Evolutionary conservation across 2,888 invertebrate genomes (phyloP).

Genomic region (Eudasyphora cyanicolor): DNA sequence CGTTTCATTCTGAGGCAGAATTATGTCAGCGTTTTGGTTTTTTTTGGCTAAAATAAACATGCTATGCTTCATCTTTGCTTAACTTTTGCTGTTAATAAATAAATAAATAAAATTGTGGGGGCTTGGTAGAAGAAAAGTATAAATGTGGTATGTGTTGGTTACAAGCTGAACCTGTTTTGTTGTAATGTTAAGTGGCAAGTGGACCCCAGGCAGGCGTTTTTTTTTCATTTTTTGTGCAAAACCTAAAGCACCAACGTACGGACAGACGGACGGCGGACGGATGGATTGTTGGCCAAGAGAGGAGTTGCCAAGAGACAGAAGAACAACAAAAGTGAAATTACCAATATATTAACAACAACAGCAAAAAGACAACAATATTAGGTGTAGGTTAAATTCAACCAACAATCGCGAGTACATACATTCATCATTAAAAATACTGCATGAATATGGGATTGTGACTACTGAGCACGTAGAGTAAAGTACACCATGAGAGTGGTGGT

Average conservation of each 20-base stretch:
- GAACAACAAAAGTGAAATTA: constrained; percentile 42
- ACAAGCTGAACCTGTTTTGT: constrained; percentile 41
- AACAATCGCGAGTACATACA: background rate
- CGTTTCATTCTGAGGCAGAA: constrained; percentile 17
- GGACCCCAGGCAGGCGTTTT: background rate
- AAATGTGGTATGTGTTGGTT: background rate
- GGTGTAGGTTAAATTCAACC: constrained; percentile 22
- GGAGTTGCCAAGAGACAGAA: background rate
- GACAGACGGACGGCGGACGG: background rate
- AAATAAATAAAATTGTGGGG: constrained; percentile 39
- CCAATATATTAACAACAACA: too few species aligned
- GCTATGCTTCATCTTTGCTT: constrained; percentile 26
- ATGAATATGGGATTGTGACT: background rate
- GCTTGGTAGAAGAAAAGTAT: constrained; percentile 25
- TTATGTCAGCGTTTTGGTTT: constrained; percentile 49
- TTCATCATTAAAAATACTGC: background rate
- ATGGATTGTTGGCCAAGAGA: background rate
- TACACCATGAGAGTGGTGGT: background rate
- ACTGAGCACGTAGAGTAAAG: background rate
- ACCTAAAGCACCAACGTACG: background rate
- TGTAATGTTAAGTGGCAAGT: too few species aligned
- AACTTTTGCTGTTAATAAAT: constrained; percentile 9
- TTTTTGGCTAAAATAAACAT: constrained; percentile 27
- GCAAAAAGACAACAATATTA: constrained; percentile 12
- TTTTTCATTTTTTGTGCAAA: background rate